These are phyloP conservation scores for Dicyrtomina minuta DNA, from an alignment of 2,888 invertebrate genomes.

Conservation along the genomic window DNA sequence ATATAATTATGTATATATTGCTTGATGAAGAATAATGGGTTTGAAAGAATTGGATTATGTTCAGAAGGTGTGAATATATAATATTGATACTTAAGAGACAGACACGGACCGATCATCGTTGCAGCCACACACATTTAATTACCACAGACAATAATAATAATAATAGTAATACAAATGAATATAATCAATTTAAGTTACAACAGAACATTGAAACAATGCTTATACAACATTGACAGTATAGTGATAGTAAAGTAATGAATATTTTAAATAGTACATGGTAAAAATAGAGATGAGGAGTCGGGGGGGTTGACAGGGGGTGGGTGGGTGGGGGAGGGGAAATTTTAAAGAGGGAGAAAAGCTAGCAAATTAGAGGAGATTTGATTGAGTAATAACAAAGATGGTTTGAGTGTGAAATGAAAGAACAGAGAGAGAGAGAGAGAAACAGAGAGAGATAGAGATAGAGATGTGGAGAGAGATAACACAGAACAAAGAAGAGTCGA, in stretches of 20 bases:
- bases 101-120: constrained; percentile 39
- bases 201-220: not conserved
- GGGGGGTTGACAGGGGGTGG: no score
- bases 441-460: not conserved
- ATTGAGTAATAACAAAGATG: not conserved
- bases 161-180: not conserved
- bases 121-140: constrained; percentile 32
- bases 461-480: not conserved
- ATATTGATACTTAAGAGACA: not conserved
- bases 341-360: not conserved
- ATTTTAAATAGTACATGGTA: not conserved
- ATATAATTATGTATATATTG: no score
- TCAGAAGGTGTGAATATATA: not conserved
- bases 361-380: not conserved
- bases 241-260: not conserved
- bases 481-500: no score
- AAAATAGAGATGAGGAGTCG: no score
- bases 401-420: not conserved
- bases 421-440: no score
- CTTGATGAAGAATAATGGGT: no score
- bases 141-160: constrained; percentile 8
- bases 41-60: not conserved
- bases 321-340: no score
- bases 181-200: constrained; percentile 1
- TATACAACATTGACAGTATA: not conserved